Base-by-base conservation (phyloP, 2,797 vertebrate genomes). In the Toxotes lorentzi region DNA sequence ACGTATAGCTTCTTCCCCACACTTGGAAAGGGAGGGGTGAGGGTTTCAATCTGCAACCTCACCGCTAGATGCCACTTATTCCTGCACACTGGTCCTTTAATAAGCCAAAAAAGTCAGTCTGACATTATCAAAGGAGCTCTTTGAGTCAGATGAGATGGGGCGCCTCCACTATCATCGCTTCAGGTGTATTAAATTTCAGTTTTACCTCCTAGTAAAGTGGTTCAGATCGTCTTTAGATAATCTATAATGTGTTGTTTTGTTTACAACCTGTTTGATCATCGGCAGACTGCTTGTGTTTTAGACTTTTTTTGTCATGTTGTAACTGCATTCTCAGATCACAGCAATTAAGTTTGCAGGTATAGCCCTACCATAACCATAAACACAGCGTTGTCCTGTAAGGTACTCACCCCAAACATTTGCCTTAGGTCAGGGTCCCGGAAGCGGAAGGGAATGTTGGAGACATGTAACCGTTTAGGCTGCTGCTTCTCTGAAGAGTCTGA, bases 381-480 rank as follows among this genome's bases (percentile, higher is more conserved):
- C 10, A 17, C 17, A 7, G 7, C 0, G 23, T 14, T n/a, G 17
- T 59, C 27, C 72, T 56, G 19, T 0, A 1, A 35, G 51, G 47
- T 67, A 92, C 97, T 97, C 94, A 99, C 98, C 96, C 98, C 98
- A 48, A 99, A 99, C 98, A 99, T 99, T 96, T 99, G 97, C 95
- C 97, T 96, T 79, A 99, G 95, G 94, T 99, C 98, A 0, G 98
- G 97, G 94, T 99, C 98, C 93, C 98, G 96, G 96, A 99, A 99
- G 89, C 98, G 97, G 94, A 99, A 99, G 94, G 98, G 98, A 95
- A 99, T 99, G 96, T 99, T 99, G 95, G 98, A 99, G 93, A 99
- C 97, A 17, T 99, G 98, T 94, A 99, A 96, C 94, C 98, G 88
- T 91, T 99, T 99, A 91, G 98, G 98, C 90, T 98, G 98, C 93